Evolutionary conservation across 2,888 invertebrate species (phyloP), one percentile per base, ranked within the genome.

Genomic region (Stomorhina lunata): DNA sequence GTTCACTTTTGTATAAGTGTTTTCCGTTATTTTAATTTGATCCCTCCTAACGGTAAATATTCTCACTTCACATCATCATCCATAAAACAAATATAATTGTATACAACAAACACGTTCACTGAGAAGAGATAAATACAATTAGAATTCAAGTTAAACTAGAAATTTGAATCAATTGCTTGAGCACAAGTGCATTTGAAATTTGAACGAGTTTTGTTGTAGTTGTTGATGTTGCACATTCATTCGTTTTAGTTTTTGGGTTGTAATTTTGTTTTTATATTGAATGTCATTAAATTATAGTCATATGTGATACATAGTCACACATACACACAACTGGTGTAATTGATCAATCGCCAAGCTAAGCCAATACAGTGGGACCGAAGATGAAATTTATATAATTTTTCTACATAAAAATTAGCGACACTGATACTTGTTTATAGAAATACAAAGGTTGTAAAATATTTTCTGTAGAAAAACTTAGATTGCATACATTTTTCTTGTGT

Each of bases 121-220:
- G 12, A 59, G n/a, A n/a, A n/a, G n/a, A n/a, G 17, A 29, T 9
- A 65, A 50, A 61, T 59, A 40, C 25, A 43, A 50, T 66, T 65
- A 37, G 20, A 65, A 48, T 82, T 79, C 79, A 75, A 79, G 82
- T 71, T 75, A 75, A 82, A 79, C 82, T 75, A 82, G 82, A 82
- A 82, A 82, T 75, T 82, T 71, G 63, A 82, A 82, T 82, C 79
- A 82, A 82, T 82, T 75, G 73, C 78, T 75, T 69, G 40, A 48
- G 73, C 81, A 82, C 79, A 82, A 82, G 82, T 82, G 82, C 79
- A 82, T 79, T 79, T 79, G 82, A 75, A 45, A 79, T 61, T 78
- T 75, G 78, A 79, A 79, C 73, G 82, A 79, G 65, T 79, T 79
- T 69, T 78, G 17, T 43, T 32, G 25, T 37, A 55, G n/a, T 45